A percentile compares a stretch with the other conserved stretches of the same genome.
phyloP scores from a whole-genome alignment of 2,888 invertebrate species.

The Dolichopus griseipennis region DNA sequence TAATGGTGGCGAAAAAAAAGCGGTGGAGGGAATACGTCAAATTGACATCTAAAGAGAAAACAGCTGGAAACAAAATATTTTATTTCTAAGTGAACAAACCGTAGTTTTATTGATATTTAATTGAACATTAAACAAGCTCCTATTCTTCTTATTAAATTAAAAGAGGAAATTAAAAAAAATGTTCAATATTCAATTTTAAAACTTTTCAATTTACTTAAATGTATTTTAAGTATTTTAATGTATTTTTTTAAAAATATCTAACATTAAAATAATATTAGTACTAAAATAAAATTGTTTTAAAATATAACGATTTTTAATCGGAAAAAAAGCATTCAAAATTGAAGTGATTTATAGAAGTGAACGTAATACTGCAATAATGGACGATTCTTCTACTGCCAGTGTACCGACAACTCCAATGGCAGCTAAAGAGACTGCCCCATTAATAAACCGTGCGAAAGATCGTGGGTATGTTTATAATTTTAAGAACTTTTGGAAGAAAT shows the following conservation, averaged over 20 bases:
- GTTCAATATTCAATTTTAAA: too few relatives aligned
- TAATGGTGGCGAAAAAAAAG: too few relatives aligned
- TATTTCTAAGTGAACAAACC: too few relatives aligned
- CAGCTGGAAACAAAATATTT: too few relatives aligned
- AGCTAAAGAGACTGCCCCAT: conserved; percentile 58
- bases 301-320: neutral
- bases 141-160: neutral
- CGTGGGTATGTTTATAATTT: conserved; percentile 51
- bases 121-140: too few relatives aligned
- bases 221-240: too few relatives aligned
- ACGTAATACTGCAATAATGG: conserved; percentile 29
- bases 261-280: neutral
- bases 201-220: too few relatives aligned
- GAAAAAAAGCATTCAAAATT: neutral
- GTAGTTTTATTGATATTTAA: too few relatives aligned
- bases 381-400: conserved; percentile 40
- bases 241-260: neutral
- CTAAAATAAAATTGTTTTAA: neutral
- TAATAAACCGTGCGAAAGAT: conserved; percentile 55
- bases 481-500: neutral
- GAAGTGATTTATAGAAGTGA: conserved; percentile 7
- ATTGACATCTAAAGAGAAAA: too few relatives aligned
- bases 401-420: conserved; percentile 47
- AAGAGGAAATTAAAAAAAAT: neutral
- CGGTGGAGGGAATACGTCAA: too few relatives aligned